Evolutionary conservation across 92 coral and sea anemone genomes (phyloP), one percentile per base, ranked within the genome.

Genomic region (Chrysogorgia sp.): DNA sequence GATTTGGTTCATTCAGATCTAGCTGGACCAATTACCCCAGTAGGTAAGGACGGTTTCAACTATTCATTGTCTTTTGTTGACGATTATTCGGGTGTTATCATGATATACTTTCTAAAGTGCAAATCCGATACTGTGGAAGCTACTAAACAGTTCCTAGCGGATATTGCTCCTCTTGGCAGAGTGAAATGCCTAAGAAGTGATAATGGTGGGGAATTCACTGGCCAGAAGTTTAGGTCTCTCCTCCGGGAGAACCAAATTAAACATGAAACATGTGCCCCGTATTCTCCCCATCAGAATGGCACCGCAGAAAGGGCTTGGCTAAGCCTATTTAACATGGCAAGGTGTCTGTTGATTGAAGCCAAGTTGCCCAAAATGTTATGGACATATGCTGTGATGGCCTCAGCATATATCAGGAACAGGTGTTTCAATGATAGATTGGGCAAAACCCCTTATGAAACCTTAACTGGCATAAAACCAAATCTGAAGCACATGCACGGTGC

Each of bases 221-320:
- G 83, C 6, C 78, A 40, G 3, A 15, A 56, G 68, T 75, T 83
- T 60, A 23, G 75, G 37, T 65, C 59, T 21, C 62, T 83, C 1
- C 43, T 76, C 19, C 82, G 72, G 17, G 56, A 83, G 66, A 67
- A n/a, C 64, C n/a, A 58, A 2, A 82, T 82, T 43, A 82, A 56
- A 50, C 81, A 81, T 61, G 85, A 81, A 62, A 81, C 79, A 0
- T 55, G 78, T 64, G 59, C 67, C 53, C 75, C 76, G 37, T 79
- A 79, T 35, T 79, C 84, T 15, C 84, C 77, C 40, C 84, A 80
- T 62, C 77, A 82, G 71, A 82, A 82, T 41, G 86, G 86, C 24
- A 82, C 80, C 1, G 80, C 64, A 0, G 85, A 81, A 53, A 81
- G 85, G 60, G 72, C 77, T n/a, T 81, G 85, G 80, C 72, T 65